Conservation (phyloP, 2,888 invertebrate genomes). For the Caenorhabditis drosophilae region DNA sequence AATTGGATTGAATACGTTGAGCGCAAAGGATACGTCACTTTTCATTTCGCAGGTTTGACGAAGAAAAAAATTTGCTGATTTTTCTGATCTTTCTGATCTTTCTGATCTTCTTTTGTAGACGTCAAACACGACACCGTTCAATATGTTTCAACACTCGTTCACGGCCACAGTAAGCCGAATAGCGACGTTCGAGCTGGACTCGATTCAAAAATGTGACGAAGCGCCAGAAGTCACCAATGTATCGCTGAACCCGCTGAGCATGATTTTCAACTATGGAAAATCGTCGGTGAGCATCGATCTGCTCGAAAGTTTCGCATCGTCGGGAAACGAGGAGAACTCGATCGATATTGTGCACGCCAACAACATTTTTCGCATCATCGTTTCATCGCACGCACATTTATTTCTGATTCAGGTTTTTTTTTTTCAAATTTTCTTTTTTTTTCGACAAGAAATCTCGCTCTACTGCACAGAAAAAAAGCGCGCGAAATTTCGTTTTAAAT, state of each 20-base stretch:
- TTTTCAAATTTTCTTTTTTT: too few relatives aligned
- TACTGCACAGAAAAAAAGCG: too few relatives aligned
- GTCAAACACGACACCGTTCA: constrained; percentile 34
- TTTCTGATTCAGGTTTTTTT: constrained; percentile 42
- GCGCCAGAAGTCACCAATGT: constrained; percentile 25
- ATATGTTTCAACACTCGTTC: constrained; percentile 43
- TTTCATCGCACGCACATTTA: constrained; percentile 30
- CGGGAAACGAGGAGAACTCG: constrained; percentile 21
- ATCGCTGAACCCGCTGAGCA: constrained; percentile 50
- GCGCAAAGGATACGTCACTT: constrained; percentile 40
- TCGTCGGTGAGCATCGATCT: constrained; percentile 48
- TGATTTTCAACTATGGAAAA: constrained; percentile 51
- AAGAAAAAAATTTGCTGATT: neutral
- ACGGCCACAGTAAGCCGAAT: constrained; percentile 31
- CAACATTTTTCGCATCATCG: constrained; percentile 30
- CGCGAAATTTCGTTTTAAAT: too few relatives aligned
- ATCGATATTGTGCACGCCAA: constrained; percentile 36
- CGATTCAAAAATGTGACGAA: constrained; percentile 23
- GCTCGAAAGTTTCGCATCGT: constrained; percentile 36
- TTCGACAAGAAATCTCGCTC: too few relatives aligned
- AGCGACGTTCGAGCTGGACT: constrained; percentile 27
- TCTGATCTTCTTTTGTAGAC: constrained; percentile 14
- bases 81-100: neutral
- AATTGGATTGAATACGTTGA: constrained; percentile 50
- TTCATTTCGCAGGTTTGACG: constrained; percentile 46